Conservation (phyloP, 2,113 vertebrate genomes). For the Gnathonemus longibarbis region DNA sequence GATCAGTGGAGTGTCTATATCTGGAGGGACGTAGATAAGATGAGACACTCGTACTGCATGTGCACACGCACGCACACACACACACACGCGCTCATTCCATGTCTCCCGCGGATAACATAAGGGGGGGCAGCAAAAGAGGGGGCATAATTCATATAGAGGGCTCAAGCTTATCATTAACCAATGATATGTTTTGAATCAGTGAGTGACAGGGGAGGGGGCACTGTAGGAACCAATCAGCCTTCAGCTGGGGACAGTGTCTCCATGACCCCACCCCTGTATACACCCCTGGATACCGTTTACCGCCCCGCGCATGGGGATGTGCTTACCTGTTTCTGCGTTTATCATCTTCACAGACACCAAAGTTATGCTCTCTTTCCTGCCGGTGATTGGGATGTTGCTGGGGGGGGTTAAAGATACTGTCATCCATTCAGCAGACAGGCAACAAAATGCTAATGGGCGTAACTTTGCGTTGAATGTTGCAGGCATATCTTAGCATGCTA, state of each 20-base stretch:
- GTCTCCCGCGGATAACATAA: not conserved
- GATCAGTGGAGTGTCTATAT: conserved; percentile 36
- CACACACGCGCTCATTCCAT: not conserved
- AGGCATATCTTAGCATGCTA: not conserved
- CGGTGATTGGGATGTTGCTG: conserved; percentile 54
- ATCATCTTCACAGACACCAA: conserved; percentile 75
- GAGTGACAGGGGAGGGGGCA: not conserved
- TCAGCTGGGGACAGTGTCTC: not conserved
- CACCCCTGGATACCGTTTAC: not conserved
- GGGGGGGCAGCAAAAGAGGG: not conserved
- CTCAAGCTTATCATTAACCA: not conserved
- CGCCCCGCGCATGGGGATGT: not conserved
- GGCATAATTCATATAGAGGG: not conserved
- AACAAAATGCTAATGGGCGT: not conserved
- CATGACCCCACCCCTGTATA: not conserved
- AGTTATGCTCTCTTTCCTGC: conserved; percentile 67
- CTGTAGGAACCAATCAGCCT: not conserved
- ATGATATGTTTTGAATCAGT: not conserved
- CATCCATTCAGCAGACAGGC: not conserved
- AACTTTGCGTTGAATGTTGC: not conserved
- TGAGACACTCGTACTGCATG: not conserved
- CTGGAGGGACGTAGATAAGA: conserved; percentile 16
- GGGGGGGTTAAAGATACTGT: conserved; percentile 9
- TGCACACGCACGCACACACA: no score
- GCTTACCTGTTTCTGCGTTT: conserved; percentile 65